Base-by-base conservation (phyloP, 2,797 vertebrate genomes). In the Acanthiza pusilla region DNA sequence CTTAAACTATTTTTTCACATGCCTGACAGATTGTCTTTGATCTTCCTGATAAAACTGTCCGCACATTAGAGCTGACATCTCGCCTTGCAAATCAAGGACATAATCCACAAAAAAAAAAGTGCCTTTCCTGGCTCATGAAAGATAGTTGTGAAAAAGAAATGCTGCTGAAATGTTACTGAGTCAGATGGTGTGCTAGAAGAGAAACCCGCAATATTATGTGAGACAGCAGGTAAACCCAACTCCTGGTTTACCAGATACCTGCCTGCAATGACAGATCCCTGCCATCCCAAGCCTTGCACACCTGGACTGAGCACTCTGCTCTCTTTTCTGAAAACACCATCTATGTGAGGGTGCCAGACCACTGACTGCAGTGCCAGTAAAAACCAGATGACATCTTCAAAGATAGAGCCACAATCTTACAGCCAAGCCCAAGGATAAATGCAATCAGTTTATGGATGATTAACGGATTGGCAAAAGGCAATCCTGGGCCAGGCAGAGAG, bases 351-450 rank as follows among this genome's bases (percentile, higher is more conserved):
- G 40, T 3, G 9, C 62, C 66, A 88, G 94, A 70, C 22, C 40
- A 42, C 53, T 67, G 68, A 38, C 19, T 83, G 32, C 40, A 43
- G 36, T 75, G 73, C 85, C 88, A 88, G 47, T 53, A 72, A 88
- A 91, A 88, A 86, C 26, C 40, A 76, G 76, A 84, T 78, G 82
- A 85, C 58, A 42, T 86, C 85, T 95, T 78, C 83, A 48, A 74
- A 93, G 70, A 88, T 5, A 55, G 23, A 84, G 55, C 20, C 36
- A 66, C 32, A 58, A 17, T 90, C 70, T 91, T 84, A 62, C 23
- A 65, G 79, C 47, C 36, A 78, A 91, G 85, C 66, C 58, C 83
- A 66, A 77, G 58, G 80, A 86, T 74, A 94, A 93, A 93, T 84
- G 65, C 76, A 94, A 47, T 90, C 62, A 81, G 20, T 95, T 84